Conservation (phyloP, 2,113 vertebrate species). For the Antennarius striatus region DNA sequence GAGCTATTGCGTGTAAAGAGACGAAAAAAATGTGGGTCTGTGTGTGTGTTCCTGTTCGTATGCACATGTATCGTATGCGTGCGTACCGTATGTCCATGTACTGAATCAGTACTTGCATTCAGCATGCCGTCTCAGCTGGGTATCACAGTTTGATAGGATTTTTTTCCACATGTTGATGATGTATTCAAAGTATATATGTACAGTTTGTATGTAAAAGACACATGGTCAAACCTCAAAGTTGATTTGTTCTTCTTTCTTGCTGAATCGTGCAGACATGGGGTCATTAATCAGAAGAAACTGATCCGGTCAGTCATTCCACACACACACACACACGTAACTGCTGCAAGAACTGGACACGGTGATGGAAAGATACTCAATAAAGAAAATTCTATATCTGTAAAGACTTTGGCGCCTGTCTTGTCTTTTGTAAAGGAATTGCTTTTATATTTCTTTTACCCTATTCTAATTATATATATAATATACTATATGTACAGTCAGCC, state of each 20-base stretch:
- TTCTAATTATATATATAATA: no score
- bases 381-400: conserved; percentile 67
- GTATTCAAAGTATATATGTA: conserved; percentile 65
- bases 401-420: not conserved
- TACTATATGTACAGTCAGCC: no score
- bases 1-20: conserved; percentile 30
- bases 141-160: conserved; percentile 70
- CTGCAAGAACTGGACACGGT: conserved; percentile 70
- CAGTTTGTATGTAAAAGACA: conserved; percentile 69
- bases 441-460: not conserved
- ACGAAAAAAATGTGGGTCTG: conserved; percentile 4
- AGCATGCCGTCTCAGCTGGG: conserved; percentile 78
- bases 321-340: conserved; percentile 55
- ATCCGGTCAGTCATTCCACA: conserved; percentile 56
- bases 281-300: conserved; percentile 10
- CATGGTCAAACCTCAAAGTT: conserved; percentile 61
- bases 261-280: conserved; percentile 35
- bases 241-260: conserved; percentile 45
- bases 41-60: conserved; percentile 51
- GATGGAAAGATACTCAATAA: conserved; percentile 68
- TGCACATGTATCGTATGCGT: conserved; percentile 68
- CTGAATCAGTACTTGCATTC: conserved; percentile 83
- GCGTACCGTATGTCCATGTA: conserved; percentile 67
- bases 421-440: not conserved
- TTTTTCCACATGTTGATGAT: conserved; percentile 69